Conservation (phyloP, 2,113 vertebrate genomes). For the Sitta europaea region DNA sequence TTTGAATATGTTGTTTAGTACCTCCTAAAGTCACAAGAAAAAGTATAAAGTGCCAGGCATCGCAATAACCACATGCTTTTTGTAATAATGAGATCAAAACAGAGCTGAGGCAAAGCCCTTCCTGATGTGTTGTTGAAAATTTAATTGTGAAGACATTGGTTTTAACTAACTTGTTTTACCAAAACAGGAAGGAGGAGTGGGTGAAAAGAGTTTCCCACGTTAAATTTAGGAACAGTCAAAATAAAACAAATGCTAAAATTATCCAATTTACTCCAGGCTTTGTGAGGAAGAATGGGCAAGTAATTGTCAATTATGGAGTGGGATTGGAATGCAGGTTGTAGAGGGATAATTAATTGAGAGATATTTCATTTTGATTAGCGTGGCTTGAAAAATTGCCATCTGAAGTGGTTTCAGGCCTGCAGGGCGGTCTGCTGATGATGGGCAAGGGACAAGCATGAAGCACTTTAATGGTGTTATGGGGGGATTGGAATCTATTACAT, state of each 20-base stretch:
- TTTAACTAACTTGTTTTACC: conserved; percentile 41
- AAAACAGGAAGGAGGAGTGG: conserved; percentile 34
- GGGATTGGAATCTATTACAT: neutral
- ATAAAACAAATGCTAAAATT: conserved; percentile 34
- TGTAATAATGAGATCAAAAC: conserved; percentile 43
- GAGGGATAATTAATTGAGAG: conserved; percentile 63
- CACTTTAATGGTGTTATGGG: neutral
- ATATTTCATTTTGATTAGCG: conserved; percentile 51
- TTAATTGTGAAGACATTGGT: conserved; percentile 6
- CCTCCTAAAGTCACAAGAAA: neutral
- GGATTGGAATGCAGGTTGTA: conserved; percentile 50
- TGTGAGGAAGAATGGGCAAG: conserved; percentile 55
- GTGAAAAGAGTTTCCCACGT: conserved; percentile 43
- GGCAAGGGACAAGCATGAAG: neutral
- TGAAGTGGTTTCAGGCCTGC: conserved; percentile 39
- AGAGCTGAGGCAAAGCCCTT: conserved; percentile 31
- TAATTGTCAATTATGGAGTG: conserved; percentile 60
- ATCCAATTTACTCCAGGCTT: conserved; percentile 58
- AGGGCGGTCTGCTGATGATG: neutral
- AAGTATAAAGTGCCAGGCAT: neutral
- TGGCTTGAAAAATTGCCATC: conserved; percentile 63
- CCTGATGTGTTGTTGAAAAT: neutral
- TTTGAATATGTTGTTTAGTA: neutral
- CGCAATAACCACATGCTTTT: neutral
- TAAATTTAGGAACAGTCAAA: conserved; percentile 56